Conservation (phyloP, 2,113 vertebrate species). For the Arvicanthis niloticus region DNA sequence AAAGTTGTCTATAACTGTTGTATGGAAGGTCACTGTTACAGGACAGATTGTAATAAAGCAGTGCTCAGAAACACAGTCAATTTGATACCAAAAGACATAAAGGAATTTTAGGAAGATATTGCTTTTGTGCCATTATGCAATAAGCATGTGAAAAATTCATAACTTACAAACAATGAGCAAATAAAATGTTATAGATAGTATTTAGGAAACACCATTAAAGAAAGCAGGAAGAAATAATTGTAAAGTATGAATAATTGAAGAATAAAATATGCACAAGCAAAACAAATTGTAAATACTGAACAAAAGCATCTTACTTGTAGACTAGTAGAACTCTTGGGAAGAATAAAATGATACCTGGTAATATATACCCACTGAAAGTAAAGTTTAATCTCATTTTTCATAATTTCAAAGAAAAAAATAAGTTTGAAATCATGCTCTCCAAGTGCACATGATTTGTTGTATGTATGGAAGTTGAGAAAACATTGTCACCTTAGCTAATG, state of each 20-base stretch:
- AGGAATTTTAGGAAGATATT: constrained; percentile 8
- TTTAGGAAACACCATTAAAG: not conserved
- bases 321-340: not conserved
- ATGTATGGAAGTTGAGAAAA: not conserved
- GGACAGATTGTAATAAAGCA: not conserved
- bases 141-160: not conserved
- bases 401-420: not conserved
- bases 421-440: not conserved
- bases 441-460: not conserved
- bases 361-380: not conserved
- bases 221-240: not conserved
- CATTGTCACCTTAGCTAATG: not conserved
- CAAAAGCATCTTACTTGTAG: not conserved
- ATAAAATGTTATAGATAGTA: not conserved
- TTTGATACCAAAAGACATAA: not conserved
- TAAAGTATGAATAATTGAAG: not conserved
- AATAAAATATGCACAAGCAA: not conserved
- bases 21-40: not conserved
- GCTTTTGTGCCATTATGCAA: constrained; percentile 10
- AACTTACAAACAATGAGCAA: not conserved
- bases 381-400: not conserved
- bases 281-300: not conserved
- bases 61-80: not conserved
- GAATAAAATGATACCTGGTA: not conserved
- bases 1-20: constrained; percentile 32